Base-by-base conservation (phyloP, 2,888 invertebrate genomes). In the Drosophila fungiperda region DNA sequence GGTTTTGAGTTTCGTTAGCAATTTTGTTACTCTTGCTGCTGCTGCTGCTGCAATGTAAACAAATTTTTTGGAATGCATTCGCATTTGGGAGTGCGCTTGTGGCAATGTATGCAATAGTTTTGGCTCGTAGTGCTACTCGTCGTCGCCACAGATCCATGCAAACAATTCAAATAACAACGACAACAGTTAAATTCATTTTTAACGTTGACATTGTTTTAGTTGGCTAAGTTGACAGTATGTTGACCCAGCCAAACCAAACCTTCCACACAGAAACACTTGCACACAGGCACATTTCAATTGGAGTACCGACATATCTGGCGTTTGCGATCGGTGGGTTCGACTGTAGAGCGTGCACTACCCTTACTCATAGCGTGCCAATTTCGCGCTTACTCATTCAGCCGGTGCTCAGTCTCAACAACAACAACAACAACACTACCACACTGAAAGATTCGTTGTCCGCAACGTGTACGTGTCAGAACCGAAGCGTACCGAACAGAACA, bases 371-470 rank as follows among this genome's bases (percentile, higher is more conserved):
- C 82, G 80, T 85, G 76, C 80, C 68, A 78, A 80, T 85, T 83
- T 76, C 71, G 78, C 83, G 78, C 76, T 83, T 83, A 85, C 81
- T 83, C 83, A 83, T 73, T 50, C 71, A 45, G 55, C 36, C 65
- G 49, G 64, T 59, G 59, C 40, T 60, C 78, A 53, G 60, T 40
- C 48, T 55, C 69, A 65, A 42, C 48, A 32, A 70, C 57, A 57
- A 40, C 35, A 32, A 58, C 68, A 57, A 29, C 49, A 55, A 40
- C 66, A 42, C 62, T 54, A 49, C 33, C 36, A 57, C 45, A 61
- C 35, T 45, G 35, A 32, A 35, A 12, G 64, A 63, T 40, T 38
- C 60, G 61, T 67, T 73, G 73, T 67, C 45, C 55, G 36, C 45
- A 57, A 53, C 63, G 42, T 58, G 77, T 74, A 76, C 76, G 76